Evolutionary conservation across 1,140 invertebrate species (phyloP).

Genomic region (Drosophila pandora): DNA sequence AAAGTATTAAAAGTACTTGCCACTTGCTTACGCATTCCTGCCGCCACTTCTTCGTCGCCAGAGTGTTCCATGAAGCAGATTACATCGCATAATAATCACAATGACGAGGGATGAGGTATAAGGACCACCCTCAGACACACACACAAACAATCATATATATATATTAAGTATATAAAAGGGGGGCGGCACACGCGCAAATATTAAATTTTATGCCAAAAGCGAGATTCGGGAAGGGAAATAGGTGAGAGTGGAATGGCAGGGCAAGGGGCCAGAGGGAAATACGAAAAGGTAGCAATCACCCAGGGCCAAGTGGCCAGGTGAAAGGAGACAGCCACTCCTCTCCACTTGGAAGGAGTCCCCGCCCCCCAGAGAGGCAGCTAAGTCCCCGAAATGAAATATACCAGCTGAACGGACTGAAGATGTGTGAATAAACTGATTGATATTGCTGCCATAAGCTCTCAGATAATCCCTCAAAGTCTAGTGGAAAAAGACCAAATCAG

Average conservation of each 20-base stretch:
- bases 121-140: constrained; percentile 24
- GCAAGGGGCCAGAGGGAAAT: constrained; percentile 32
- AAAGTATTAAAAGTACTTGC: constrained; percentile 81
- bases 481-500: background rate
- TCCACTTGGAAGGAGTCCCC: too few species aligned
- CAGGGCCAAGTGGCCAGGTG: constrained; percentile 14
- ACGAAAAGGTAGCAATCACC: constrained; percentile 36
- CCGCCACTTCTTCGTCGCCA: constrained; percentile 26
- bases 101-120: constrained; percentile 17
- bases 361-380: background rate
- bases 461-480: constrained; percentile 40
- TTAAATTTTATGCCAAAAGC: constrained; percentile 69
- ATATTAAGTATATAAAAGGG: background rate
- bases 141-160: constrained; percentile 30
- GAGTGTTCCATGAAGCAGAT: constrained; percentile 67
- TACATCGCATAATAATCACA: constrained; percentile 78
- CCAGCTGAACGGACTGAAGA: constrained; percentile 21
- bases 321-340: background rate
- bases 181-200: constrained; percentile 72
- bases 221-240: constrained; percentile 24
- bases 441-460: constrained; percentile 36
- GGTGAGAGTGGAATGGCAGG: constrained; percentile 5
- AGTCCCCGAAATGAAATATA: constrained; percentile 17
- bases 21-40: constrained; percentile 54
- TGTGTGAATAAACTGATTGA: constrained; percentile 50